Evolutionary conservation across 2,113 vertebrate genomes (phyloP).

Genomic region (Castor canadensis): DNA sequence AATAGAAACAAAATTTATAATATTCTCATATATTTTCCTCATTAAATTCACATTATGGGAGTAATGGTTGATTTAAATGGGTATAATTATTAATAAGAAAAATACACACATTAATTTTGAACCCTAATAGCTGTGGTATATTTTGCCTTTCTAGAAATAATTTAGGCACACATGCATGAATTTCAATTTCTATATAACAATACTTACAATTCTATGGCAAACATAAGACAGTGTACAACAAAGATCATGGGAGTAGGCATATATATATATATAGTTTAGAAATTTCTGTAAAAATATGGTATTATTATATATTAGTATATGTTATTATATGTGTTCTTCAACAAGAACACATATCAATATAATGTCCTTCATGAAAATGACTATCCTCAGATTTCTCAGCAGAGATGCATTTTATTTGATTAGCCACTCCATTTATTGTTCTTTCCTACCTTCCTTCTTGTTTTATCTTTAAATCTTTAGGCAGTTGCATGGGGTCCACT

Average conservation of each 20-base stretch:
- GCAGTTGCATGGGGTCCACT: not conserved
- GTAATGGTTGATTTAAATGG: conserved; percentile 42
- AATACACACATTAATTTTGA: conserved; percentile 38
- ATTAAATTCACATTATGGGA: conserved; percentile 73
- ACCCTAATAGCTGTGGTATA: not conserved
- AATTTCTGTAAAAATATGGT: not conserved
- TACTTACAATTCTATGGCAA: conserved; percentile 14
- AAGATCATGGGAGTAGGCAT: conserved; percentile 14
- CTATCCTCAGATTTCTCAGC: not conserved
- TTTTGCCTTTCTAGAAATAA: conserved; percentile 53
- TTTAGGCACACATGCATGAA: not conserved
- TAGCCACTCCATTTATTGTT: not conserved
- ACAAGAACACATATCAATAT: not conserved
- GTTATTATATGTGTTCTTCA: not conserved
- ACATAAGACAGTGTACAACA: not conserved
- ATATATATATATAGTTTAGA: not conserved
- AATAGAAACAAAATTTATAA: conserved; percentile 71
- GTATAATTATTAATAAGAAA: conserved; percentile 68
- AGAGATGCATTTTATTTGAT: not conserved
- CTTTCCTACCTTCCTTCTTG: not conserved
- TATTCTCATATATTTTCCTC: conserved; percentile 57
- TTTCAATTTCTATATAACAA: conserved; percentile 31
- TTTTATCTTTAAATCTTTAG: not conserved
- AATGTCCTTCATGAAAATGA: not conserved
- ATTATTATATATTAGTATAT: not conserved